Evolutionary conservation across 1,140 invertebrate species (phyloP).

Genomic region (Panulirus ornatus): DNA sequence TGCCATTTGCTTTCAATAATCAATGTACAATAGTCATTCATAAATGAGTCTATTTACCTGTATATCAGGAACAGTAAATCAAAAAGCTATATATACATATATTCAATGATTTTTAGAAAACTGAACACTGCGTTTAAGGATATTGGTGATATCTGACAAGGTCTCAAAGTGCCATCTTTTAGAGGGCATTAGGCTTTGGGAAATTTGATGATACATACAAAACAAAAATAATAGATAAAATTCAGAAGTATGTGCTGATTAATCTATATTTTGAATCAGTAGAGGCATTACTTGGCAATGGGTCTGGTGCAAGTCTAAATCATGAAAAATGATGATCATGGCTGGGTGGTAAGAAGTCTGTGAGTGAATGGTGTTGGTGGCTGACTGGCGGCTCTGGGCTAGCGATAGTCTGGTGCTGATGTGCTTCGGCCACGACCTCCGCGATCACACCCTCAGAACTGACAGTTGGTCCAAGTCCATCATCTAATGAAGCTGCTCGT

Average conservation of each 20-base stretch:
- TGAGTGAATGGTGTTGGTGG: neutral
- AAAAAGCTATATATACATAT: too few relatives aligned
- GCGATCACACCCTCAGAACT: constrained; percentile 60
- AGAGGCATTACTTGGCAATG: neutral
- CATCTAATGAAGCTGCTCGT: constrained; percentile 63
- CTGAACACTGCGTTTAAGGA: too few relatives aligned
- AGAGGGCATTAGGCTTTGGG: too few relatives aligned
- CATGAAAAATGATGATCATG: neutral
- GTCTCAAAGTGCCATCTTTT: too few relatives aligned
- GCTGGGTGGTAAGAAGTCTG: neutral
- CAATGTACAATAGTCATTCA: neutral
- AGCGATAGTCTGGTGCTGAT: neutral
- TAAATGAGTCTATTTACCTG: neutral
- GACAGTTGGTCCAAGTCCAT: constrained; percentile 73
- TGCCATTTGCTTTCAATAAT: too few relatives aligned
- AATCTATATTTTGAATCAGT: neutral
- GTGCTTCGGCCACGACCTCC: constrained; percentile 1
- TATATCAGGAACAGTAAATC: neutral
- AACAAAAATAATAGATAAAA: neutral
- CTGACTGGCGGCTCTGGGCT: constrained; percentile 3
- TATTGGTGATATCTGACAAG: too few relatives aligned
- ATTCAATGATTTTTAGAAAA: too few relatives aligned
- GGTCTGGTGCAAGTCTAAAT: neutral
- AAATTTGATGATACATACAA: too few relatives aligned
- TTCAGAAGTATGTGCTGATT: neutral